Evolutionary conservation across 2,888 invertebrate species (phyloP), one percentile per base, ranked within the genome.

Genomic region (Pomacea canaliculata): DNA sequence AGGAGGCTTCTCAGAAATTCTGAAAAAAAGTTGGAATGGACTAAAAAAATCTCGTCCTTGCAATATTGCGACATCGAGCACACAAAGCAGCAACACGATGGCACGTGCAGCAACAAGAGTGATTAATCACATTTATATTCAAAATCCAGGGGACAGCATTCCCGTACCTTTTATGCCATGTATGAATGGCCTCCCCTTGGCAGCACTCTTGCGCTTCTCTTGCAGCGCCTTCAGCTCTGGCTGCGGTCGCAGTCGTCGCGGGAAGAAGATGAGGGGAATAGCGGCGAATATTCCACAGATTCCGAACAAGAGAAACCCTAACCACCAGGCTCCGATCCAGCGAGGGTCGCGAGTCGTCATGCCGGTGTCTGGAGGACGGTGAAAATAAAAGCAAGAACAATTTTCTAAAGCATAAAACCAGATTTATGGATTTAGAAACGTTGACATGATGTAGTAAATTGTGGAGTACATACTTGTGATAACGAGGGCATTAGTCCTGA

Each of bases 301-400:
- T 7, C 86, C 86, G 76, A 86, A 86, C 12, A 80, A 63, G 37
- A 86, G 68, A 62, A 84, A 86, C 0, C 86, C 86, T 18, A 86
- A 27, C 86, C 86, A 86, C 86, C 85, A 86, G 37, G 86, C 86
- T 0, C 86, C 86, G 23, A 86, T 77, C 84, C 84, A 85, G 19
- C 83, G 80, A 2, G 83, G 83, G 69, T 85, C 83, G 7, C 71
- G 65, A 12, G 82, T 82, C 5, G 81, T 77, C 27, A 85, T 79
- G 49, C 78, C 74, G 2, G 82, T 83, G 65, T 79, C 85, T 85
- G 62, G 18, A 60, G 60, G 18, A 60, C 7, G 16, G n/a, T 60
- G 60, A n/a, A 60, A 2, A 19, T 60, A 19, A 60, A n/a, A 19
- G 7, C n/a, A n/a, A 19, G 16, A n/a, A 60, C 60, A 19, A 60